These are phyloP conservation scores for Aspidoscelis tigris DNA, from an alignment of 2,113 vertebrate species.

Conservation along the genomic window DNA sequence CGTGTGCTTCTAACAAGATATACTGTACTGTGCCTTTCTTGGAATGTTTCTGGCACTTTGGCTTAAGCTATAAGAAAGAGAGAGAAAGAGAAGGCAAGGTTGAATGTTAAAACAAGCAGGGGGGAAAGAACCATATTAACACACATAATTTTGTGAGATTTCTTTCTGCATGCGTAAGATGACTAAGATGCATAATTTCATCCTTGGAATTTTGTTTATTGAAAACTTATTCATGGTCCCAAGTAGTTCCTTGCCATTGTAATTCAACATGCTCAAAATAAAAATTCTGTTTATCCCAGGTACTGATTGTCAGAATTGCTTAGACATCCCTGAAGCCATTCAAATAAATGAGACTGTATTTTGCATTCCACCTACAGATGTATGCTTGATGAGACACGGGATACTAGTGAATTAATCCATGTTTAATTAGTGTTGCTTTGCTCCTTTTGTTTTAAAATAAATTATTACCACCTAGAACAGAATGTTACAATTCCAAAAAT, in stretches of 20 bases:
- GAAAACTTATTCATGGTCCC: not conserved
- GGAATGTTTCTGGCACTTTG: conserved; percentile 57
- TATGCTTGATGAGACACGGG: conserved; percentile 55
- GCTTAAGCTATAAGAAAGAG: conserved; percentile 31
- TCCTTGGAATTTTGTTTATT: not conserved
- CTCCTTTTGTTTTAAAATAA: not conserved
- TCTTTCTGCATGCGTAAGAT: not conserved
- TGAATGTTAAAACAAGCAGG: conserved; percentile 1
- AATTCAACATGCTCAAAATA: not conserved
- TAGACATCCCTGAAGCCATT: conserved; percentile 4
- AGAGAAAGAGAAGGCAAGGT: not conserved
- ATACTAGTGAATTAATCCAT: conserved; percentile 54
- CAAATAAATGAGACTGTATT: conserved; percentile 10
- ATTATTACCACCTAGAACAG: conserved; percentile 28
- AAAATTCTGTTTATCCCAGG: not conserved
- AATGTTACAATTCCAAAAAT: not conserved
- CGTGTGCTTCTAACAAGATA: conserved; percentile 40
- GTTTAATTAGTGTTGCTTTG: conserved; percentile 55
- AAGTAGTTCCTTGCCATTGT: not conserved
- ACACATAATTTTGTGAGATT: not conserved
- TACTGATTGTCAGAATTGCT: conserved; percentile 3
- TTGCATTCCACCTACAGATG: conserved; percentile 27
- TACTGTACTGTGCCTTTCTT: conserved; percentile 37
- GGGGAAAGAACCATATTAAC: conserved; percentile 27
- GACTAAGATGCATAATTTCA: not conserved